Conservation (phyloP, 2,888 invertebrate genomes). For the Microchrysa polita region DNA sequence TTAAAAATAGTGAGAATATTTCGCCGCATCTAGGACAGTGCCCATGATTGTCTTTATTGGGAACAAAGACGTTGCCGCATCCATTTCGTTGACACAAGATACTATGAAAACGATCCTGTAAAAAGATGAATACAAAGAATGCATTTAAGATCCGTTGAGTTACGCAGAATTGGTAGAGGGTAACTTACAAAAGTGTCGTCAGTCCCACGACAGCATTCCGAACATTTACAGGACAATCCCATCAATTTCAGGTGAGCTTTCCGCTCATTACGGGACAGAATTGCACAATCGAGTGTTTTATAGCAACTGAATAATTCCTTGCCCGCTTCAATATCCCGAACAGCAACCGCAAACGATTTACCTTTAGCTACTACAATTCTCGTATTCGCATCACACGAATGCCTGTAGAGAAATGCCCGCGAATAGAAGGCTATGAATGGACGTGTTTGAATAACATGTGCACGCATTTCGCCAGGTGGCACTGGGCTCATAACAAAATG, state of each 20-base stretch:
- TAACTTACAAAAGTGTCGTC: constrained; percentile 55
- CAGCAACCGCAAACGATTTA: constrained; percentile 75
- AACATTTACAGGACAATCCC: constrained; percentile 70
- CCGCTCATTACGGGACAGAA: constrained; percentile 70
- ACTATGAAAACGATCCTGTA: no score
- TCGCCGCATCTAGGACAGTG: no score
- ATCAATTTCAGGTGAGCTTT: no score
- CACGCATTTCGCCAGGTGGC: not conserved
- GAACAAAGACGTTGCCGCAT: no score
- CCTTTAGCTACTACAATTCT: constrained; percentile 78
- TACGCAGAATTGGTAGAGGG: constrained; percentile 57
- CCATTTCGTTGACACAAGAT: no score
- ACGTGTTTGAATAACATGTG: no score
- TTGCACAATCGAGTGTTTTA: constrained; percentile 76
- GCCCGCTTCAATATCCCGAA: constrained; percentile 70
- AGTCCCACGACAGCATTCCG: constrained; percentile 68
- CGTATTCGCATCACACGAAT: constrained; percentile 88
- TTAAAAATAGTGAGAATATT: no score
- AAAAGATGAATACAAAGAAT: no score
- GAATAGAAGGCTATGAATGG: constrained; percentile 73
- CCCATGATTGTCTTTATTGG: no score
- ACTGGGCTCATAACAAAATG: not conserved
- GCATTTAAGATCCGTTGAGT: no score
- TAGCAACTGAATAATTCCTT: constrained; percentile 88
- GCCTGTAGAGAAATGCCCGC: constrained; percentile 90